These are phyloP conservation scores for Lepidurus packardi DNA, from an alignment of 1,140 invertebrate genomes.

Conservation along the genomic window DNA sequence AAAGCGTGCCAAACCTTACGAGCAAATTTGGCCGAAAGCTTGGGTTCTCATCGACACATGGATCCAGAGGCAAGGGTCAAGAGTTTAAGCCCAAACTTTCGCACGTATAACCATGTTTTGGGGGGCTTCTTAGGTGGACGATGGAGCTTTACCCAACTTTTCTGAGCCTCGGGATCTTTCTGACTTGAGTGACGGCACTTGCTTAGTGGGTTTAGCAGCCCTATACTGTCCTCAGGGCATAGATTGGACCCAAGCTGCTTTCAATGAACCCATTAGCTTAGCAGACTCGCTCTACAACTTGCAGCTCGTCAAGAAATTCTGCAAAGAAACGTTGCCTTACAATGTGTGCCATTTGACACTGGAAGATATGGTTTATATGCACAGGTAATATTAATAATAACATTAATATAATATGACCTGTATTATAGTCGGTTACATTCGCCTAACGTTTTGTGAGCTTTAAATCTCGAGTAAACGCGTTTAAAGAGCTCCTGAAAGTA, in stretches of 20 bases:
- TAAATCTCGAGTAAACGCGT: too few relatives aligned
- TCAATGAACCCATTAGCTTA: conserved; percentile 58
- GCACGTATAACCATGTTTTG: conserved; percentile 37
- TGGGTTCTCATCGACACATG: conserved; percentile 35
- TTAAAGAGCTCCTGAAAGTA: too few relatives aligned
- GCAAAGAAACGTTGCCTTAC: conserved; percentile 69
- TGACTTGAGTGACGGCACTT: conserved; percentile 87
- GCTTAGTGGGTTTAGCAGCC: conserved; percentile 77
- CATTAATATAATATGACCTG: background rate
- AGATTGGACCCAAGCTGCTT: conserved; percentile 63
- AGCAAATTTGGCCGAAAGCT: conserved; percentile 37
- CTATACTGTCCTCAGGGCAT: conserved; percentile 90
- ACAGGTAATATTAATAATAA: conserved; percentile 58
- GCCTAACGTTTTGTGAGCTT: too few relatives aligned
- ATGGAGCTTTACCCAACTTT: conserved; percentile 41
- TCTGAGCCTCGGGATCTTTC: conserved; percentile 56
- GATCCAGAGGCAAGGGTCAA: background rate
- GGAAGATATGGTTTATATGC: conserved; percentile 92
- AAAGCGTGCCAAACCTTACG: conserved; percentile 58
- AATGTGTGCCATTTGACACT: conserved; percentile 91
- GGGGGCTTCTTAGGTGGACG: conserved; percentile 16
- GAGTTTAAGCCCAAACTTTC: conserved; percentile 41
- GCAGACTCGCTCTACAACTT: conserved; percentile 92
- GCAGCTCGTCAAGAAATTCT: conserved; percentile 81
- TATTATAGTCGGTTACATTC: too few relatives aligned